These are phyloP conservation scores for Spongia lamella DNA, from an alignment of 37 sponge, comb jelly and placozoan species.

Conservation along the genomic window DNA sequence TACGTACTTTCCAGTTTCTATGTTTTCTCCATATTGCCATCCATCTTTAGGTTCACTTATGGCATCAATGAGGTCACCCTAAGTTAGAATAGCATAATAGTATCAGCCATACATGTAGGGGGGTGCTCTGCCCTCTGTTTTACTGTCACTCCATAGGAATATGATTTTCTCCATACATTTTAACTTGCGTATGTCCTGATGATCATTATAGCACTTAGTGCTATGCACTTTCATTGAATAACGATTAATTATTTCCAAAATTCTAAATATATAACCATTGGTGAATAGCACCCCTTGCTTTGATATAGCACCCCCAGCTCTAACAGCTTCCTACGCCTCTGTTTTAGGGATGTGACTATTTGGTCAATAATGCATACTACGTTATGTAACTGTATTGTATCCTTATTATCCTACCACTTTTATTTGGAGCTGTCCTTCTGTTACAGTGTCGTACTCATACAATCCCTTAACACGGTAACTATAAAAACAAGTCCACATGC, in stretches of 20 bases:
- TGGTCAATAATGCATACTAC: not conserved
- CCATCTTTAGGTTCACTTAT: conserved; percentile 61
- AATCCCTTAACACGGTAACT: conserved; percentile 61
- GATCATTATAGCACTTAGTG: not conserved
- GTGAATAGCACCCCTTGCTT: too few species aligned
- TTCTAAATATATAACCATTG: too few species aligned
- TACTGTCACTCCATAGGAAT: too few species aligned
- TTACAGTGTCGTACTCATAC: conserved; percentile 28
- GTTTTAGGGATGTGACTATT: too few species aligned
- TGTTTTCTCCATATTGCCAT: conserved; percentile 79
- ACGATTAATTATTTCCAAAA: too few species aligned
- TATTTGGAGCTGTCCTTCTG: conserved; percentile 43
- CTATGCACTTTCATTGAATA: not conserved
- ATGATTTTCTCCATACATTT: not conserved
- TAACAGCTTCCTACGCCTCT: too few species aligned
- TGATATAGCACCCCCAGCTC: too few species aligned
- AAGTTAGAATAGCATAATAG: too few species aligned
- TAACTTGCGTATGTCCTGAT: too few species aligned
- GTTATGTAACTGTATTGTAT: too few species aligned
- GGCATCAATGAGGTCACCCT: conserved; percentile 84
- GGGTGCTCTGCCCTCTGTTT: too few species aligned
- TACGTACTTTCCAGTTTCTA: conserved; percentile 58
- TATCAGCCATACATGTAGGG: too few species aligned
- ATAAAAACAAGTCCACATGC: not conserved
- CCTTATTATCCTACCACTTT: conserved; percentile 24